Conservation (phyloP, 2,113 vertebrate genomes). For the Cyprinodon variegatus region DNA sequence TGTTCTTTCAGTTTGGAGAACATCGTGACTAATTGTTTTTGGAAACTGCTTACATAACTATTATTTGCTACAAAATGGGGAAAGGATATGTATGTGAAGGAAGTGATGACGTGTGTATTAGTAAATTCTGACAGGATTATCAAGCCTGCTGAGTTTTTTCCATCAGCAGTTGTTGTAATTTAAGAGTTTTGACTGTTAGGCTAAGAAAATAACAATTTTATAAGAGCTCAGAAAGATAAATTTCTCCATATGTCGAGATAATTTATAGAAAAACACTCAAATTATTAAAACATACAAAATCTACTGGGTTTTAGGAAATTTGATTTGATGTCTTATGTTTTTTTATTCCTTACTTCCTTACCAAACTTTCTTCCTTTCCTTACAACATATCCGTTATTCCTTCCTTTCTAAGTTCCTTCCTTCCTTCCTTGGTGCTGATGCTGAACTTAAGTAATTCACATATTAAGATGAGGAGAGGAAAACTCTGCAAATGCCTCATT, state of each 20-base stretch:
- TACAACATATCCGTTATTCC: not conserved
- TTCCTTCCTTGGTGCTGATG: no score
- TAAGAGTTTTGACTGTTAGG: not conserved
- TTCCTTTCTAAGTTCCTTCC: not conserved
- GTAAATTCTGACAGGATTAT: not conserved
- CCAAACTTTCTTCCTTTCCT: not conserved
- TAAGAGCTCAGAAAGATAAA: not conserved
- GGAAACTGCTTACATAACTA: conserved; percentile 53
- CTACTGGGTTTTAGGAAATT: not conserved
- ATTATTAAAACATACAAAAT: not conserved
- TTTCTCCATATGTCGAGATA: not conserved
- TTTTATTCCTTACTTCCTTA: not conserved
- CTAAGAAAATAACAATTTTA: not conserved
- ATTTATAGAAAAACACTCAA: not conserved
- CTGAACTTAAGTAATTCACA: not conserved
- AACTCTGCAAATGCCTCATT: conserved; percentile 4
- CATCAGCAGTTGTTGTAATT: not conserved
- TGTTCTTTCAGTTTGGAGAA: conserved; percentile 38
- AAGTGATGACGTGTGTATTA: not conserved
- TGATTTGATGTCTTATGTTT: not conserved
- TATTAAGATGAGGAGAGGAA: not conserved
- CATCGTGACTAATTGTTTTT: conserved; percentile 64
- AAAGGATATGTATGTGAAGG: not conserved
- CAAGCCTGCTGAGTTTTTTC: not conserved
- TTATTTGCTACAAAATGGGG: conserved; percentile 52